Evolutionary conservation across 2,797 vertebrate genomes (phyloP).

Genomic region (Molossus molossus): DNA sequence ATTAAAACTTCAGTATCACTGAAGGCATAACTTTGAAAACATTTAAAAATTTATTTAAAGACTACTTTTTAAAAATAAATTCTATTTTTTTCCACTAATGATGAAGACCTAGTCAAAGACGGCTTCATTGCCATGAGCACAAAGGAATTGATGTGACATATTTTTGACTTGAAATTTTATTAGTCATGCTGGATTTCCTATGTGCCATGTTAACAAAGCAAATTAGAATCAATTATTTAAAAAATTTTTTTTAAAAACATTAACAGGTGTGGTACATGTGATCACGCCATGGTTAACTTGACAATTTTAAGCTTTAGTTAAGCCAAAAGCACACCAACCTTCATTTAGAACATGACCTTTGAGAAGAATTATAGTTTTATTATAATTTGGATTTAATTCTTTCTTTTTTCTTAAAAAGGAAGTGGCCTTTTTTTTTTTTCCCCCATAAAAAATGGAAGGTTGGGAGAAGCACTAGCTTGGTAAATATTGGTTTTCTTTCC

Average conservation of each 20-base stretch:
- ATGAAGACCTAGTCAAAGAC: neutral
- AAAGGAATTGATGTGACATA: neutral
- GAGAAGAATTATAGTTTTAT: constrained; percentile 35
- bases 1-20: constrained; percentile 20
- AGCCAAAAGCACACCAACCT: neutral
- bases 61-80: no score
- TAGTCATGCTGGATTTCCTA: neutral
- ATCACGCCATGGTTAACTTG: neutral
- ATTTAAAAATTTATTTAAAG: constrained; percentile 6
- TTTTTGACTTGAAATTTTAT: neutral
- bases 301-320: neutral
- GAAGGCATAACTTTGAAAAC: constrained; percentile 34
- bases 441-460: neutral
- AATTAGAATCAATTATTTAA: neutral
- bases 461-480: neutral
- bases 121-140: neutral
- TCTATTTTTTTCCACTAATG: neutral
- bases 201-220: neutral
- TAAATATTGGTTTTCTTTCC: neutral
- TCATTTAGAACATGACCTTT: constrained; percentile 59
- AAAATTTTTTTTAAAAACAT: neutral
- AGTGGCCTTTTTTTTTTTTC: neutral
- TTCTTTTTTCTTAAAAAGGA: neutral
- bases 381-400: constrained; percentile 18
- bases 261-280: neutral